Base-by-base conservation (phyloP, 2,797 vertebrate genomes). In the Loris lydekkerianus region DNA sequence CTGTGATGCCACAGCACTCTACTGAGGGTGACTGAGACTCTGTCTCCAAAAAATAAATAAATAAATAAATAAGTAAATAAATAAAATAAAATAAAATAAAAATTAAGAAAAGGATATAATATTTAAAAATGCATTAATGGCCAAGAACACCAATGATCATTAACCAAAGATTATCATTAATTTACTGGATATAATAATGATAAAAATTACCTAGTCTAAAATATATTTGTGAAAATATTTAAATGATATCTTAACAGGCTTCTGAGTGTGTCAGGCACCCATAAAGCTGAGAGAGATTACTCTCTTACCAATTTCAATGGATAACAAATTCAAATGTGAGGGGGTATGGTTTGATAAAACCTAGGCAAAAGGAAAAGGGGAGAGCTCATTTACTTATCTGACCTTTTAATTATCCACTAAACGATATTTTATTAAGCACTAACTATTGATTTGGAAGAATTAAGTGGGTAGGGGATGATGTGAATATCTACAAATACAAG, bases 221-320 rank as follows among this genome's bases (percentile, higher is more conserved):
- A 34, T 53, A 86, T 34, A 86, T 72, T 88, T 91, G n/a, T 65
- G 63, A 65, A 72, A 95, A 72, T 69, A 89, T 80, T 93, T 86
- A 87, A 80, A 65, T 86, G 3, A 70, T 61, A 81, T 60, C 53
- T 80, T 65, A 67, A 77, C 3, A 43, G 8, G 63, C 65, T 56
- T 91, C 72, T 53, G 0, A 89, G 58, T 37, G 40, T 61, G 4
- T 60, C 31, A 37, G 14, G 25, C 61, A 10, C 13, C 3, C 13
- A 75, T 84, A 76, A 91, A 93, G 13, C 31, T 90, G 58, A 94
- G 23, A 81, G 23, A 93, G 65, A 5, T 53, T 7, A 58, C 5
- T 61, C 7, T 77, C 0, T 58, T 81, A 72, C 4, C 53, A 89
- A 31, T 67, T 90, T 82, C 90, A 72, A 15, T 75, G 18, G 20